phyloP scores from a whole-genome alignment of 2,113 vertebrate genomes.

The Carassius gibelio region DNA sequence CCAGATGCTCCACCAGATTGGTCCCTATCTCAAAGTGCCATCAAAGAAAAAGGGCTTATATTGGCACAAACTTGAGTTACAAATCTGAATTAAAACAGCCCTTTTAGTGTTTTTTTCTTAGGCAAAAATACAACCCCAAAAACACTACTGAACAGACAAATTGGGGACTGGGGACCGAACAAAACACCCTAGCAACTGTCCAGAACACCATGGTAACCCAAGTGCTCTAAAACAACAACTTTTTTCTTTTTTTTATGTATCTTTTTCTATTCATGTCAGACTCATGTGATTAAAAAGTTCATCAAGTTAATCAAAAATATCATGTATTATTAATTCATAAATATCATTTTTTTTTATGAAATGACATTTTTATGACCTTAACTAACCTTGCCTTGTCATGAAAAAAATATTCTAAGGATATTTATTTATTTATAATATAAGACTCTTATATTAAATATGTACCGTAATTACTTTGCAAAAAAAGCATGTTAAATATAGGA shows the following conservation, averaged over 20 bases:
- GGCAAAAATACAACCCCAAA: not conserved
- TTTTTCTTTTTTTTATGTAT: too few species aligned
- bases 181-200: not conserved
- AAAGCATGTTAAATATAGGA: not conserved
- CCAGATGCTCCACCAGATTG: not conserved
- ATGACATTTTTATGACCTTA: not conserved
- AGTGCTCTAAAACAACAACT: not conserved
- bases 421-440: too few species aligned
- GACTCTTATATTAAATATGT: too few species aligned
- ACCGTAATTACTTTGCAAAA: not conserved
- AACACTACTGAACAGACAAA: not conserved
- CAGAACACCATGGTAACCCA: not conserved
- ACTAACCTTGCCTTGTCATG: not conserved
- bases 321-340: not conserved
- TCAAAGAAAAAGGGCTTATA: constrained; percentile 51
- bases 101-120: not conserved
- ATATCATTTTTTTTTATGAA: too few species aligned
- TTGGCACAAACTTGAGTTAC: not conserved
- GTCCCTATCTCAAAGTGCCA: constrained; percentile 43
- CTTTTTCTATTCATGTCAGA: too few species aligned
- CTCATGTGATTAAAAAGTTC: too few species aligned
- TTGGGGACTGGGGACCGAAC: not conserved
- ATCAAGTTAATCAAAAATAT: too few species aligned
- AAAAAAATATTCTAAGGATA: too few species aligned
- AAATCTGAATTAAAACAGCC: not conserved